phyloP scores from a whole-genome alignment of 2,888 invertebrate genomes.

The Sarcophaga carnaria region DNA sequence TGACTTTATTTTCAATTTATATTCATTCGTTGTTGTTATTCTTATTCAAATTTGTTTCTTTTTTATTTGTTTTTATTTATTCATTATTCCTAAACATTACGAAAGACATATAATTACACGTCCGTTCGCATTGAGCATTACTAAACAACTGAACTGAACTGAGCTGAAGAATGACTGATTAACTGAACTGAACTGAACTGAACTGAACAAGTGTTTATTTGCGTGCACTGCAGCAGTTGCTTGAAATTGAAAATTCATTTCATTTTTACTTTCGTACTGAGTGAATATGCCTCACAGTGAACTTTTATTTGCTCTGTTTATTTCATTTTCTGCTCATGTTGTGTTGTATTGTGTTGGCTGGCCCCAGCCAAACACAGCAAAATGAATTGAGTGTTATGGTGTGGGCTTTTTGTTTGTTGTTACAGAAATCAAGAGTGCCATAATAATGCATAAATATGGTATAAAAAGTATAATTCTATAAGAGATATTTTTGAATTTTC shows the following conservation, averaged over 20 bases:
- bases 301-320: constrained; percentile 4
- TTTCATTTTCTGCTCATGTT: constrained; percentile 37
- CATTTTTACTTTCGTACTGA: constrained; percentile 54
- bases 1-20: constrained; percentile 13
- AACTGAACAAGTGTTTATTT: constrained; percentile 58
- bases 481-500: not conserved
- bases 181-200: not conserved
- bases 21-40: constrained; percentile 23
- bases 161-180: not conserved
- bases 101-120: constrained; percentile 9
- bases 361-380: not conserved
- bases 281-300: not conserved
- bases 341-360: not conserved
- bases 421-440: constrained; percentile 6
- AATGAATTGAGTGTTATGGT: constrained; percentile 36
- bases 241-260: constrained; percentile 50
- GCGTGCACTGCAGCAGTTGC: not conserved
- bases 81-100: not conserved
- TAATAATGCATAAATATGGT: not conserved
- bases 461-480: not conserved
- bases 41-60: not conserved
- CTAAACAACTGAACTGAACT: constrained; percentile 46
- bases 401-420: not conserved
- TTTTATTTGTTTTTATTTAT: not conserved
- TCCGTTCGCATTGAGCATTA: constrained; percentile 45